Base-by-base conservation (phyloP, 2,888 invertebrate genomes). In the Heteromurus nitidus region DNA sequence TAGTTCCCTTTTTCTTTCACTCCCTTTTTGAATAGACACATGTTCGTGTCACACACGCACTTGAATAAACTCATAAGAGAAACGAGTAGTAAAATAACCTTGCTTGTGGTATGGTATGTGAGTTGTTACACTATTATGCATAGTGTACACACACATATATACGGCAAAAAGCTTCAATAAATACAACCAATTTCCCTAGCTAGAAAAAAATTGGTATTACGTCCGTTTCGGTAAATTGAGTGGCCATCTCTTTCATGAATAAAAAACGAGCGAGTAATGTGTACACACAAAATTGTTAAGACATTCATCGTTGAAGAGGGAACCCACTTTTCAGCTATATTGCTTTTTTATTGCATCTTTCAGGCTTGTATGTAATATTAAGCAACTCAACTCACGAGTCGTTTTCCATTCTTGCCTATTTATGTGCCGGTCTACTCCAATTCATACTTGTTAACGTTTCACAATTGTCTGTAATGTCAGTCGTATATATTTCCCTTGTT, bases 261-360 rank as follows among this genome's bases (percentile, higher is more conserved):
- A 55, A 55, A 55, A 24, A 55, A 24, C 24, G 55, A 55, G 55
- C 16, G 13, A 55, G 22, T 55, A 55, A 53, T 31, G 55, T 69
- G n/a, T 55, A 53, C 31, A 55, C 22, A 69, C 53, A 67, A 67
- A 75, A 58, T 67, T 67, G 67, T 75, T 67, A 58, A 42, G 42
- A 67, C 42, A 26, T 42, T 75, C 42, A 31, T 67, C 18, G 58
- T 20, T 64, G 55, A 44, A 36, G 28, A 44, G 47, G 28, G 67
- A 28, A 18, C 36, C 50, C 53, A n/a, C 44, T 28, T 72, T 72
- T 72, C n/a, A 44, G 60, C 55, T 55, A 76, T 60, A 76, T 76
- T 76, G 58, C 68, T 76, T 67, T 76, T 76, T 75, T 58, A 67
- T 75, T 58, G 42, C 67, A 58, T 75, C 67, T 75, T 28, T 42